Evolutionary conservation across 2,797 vertebrate genomes (phyloP).

Genomic region (Manis pentadactyla): DNA sequence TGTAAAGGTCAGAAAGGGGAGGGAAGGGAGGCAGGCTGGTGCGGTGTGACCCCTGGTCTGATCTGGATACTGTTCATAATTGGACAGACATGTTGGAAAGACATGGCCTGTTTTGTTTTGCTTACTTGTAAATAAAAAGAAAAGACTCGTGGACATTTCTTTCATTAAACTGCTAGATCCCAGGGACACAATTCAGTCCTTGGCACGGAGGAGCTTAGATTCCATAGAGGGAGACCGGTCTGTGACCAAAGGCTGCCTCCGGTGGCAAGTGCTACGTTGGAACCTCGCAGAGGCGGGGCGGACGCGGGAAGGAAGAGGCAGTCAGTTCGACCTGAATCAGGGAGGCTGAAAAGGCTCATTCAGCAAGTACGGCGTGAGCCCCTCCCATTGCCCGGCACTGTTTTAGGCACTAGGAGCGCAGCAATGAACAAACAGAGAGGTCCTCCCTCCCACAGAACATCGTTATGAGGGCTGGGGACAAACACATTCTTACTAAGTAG

Average conservation of each 20-base stretch:
- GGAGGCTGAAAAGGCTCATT: background rate
- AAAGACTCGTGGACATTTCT: background rate
- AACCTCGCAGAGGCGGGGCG: background rate
- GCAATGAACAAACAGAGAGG: background rate
- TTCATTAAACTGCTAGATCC: background rate
- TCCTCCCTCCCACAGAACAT: background rate
- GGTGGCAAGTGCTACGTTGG: background rate
- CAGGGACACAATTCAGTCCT: background rate
- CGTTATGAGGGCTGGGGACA: background rate
- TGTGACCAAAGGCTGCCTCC: background rate
- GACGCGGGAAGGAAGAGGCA: background rate
- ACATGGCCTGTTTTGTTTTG: background rate
- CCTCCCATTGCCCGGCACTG: background rate
- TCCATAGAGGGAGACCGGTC: background rate
- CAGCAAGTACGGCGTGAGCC: background rate
- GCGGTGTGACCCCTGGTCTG: background rate
- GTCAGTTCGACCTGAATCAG: background rate
- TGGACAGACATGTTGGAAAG: background rate
- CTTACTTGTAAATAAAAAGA: slow-evolving; percentile 3
- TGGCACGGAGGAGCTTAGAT: background rate
- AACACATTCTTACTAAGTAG: background rate
- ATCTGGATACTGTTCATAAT: background rate
- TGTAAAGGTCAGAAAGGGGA: background rate
- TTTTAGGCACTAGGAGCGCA: background rate
- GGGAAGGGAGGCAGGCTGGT: background rate